A percentile compares a stretch with the other conserved stretches of the same genome.
phyloP scores from a whole-genome alignment of 2,797 vertebrate genomes.

The Acanthurus lineatus region DNA sequence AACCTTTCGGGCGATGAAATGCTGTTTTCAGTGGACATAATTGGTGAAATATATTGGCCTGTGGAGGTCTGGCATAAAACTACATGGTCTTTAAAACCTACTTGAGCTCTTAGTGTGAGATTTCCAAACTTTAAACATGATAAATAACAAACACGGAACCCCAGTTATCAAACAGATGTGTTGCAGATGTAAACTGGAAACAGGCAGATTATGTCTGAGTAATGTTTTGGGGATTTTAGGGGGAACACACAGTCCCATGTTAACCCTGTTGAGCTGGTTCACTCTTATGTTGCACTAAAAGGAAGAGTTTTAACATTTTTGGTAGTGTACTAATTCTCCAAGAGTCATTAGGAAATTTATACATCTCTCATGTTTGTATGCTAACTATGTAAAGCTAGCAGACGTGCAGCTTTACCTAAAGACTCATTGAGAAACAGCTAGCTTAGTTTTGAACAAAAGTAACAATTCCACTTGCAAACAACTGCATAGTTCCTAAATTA shows the following conservation, averaged over 20 bases:
- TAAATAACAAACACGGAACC: conserved; percentile 52
- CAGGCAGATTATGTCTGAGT: conserved; percentile 13
- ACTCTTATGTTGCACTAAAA: neutral
- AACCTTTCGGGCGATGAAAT: conserved; percentile 41
- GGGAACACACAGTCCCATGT: neutral
- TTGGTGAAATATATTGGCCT: conserved; percentile 49
- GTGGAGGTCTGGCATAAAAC: conserved; percentile 53
- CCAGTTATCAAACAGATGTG: conserved; percentile 24
- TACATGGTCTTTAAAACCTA: conserved; percentile 52
- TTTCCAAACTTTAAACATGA: conserved; percentile 56
- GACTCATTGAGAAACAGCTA: neutral
- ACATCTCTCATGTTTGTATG: neutral
- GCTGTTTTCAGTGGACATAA: conserved; percentile 51
- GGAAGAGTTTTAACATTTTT: neutral
- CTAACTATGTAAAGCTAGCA: conserved; percentile 7
- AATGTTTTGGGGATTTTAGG: neutral
- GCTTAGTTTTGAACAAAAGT: neutral
- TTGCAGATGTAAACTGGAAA: conserved; percentile 48
- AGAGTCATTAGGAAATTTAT: conserved; percentile 2
- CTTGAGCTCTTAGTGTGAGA: conserved; percentile 43
- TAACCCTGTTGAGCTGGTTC: neutral
- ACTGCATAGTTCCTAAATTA: neutral
- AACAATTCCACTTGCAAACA: neutral
- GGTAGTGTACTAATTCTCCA: neutral
- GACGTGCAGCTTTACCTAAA: neutral